Evolutionary conservation across 1,140 invertebrate species (phyloP).

Genomic region (Drosophila punjabiensis): DNA sequence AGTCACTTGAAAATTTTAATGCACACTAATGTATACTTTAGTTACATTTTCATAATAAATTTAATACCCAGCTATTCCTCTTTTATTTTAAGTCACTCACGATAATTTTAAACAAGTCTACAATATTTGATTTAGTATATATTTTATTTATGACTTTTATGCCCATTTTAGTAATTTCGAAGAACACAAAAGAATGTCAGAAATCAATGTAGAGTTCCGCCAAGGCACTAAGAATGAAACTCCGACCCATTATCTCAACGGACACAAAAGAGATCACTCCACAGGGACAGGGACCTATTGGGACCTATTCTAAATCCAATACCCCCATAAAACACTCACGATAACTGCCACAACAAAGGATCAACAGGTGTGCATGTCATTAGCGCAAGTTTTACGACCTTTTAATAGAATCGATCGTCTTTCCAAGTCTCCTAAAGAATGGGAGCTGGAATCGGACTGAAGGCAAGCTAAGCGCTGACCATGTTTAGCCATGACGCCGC

Average conservation of each 20-base stretch:
- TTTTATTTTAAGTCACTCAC: too few relatives aligned
- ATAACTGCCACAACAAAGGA: conserved; percentile 70
- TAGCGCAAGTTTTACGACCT: conserved; percentile 67
- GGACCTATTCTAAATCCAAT: conserved; percentile 16
- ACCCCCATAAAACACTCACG: conserved; percentile 33
- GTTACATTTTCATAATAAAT: neutral
- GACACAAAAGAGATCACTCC: conserved; percentile 12
- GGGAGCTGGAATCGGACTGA: conserved; percentile 11
- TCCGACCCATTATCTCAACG: conserved; percentile 2
- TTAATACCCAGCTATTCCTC: too few relatives aligned
- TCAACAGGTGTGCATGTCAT: conserved; percentile 80
- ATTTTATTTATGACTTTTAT: neutral
- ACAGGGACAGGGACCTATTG: neutral
- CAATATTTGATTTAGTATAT: neutral
- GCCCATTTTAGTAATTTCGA: neutral
- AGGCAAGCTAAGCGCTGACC: conserved; percentile 63
- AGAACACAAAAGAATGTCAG: neutral
- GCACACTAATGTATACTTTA: too few relatives aligned
- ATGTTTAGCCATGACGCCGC: conserved; percentile 61
- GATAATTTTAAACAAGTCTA: neutral
- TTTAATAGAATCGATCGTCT: conserved; percentile 75
- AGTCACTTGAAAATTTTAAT: too few relatives aligned
- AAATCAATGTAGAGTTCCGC: conserved; percentile 9
- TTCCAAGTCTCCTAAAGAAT: conserved; percentile 23
- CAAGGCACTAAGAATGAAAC: neutral